Evolutionary conservation across 30 jellyfish, hydroid and myxozoan genomes (phyloP), one percentile per base, ranked within the genome.

Genomic region (Hydractinia echinata): DNA sequence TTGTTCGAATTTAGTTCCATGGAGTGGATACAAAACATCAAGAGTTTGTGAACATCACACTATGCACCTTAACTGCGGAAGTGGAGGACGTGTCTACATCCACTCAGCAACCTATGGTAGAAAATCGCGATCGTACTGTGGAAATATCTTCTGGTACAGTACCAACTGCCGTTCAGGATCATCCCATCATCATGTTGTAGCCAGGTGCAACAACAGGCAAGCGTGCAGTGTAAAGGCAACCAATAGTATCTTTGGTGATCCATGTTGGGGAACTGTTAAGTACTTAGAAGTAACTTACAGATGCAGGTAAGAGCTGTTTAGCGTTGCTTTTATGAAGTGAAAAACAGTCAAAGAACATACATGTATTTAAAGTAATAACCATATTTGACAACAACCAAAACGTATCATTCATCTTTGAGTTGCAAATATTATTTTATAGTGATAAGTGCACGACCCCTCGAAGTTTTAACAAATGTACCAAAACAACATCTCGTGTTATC

Each of bases 51-150:
- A 84, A 80, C 87, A 76, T 53, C 54, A 74, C 50, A 66, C 76
- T 2, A 76, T 84, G 56, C 15, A 49, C 50, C 58, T 85, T 62
- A 70, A 54, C 8, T 85, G 95, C 54, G 89, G 89, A 8, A 67
- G 66, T 19, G 95, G 89, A 53, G 68, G 89, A 44, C 74, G 44
- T 49, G 72, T 85, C 53, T 61, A 85, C 53, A 85, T 85, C 21
- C 50, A 51, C 66, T 39, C 53, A 49, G 95, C 95, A 10, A 54
- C 66, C 85, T 85, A 85, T 61, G 95, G 95, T 18, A 66, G 95
- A 50, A 54, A 11, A 58, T 18, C 88, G 14, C 69, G 68, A 44
- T 56, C 76, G 8, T 39, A 78, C 60, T 85, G 95, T 51, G 61
- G 81, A 9, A 77, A 85, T 6, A 77, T 69, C 48, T 85, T 84